Evolutionary conservation across 2,797 vertebrate species (phyloP), one percentile per base, ranked within the genome.

Genomic region (Mormyrops attenuatus): DNA sequence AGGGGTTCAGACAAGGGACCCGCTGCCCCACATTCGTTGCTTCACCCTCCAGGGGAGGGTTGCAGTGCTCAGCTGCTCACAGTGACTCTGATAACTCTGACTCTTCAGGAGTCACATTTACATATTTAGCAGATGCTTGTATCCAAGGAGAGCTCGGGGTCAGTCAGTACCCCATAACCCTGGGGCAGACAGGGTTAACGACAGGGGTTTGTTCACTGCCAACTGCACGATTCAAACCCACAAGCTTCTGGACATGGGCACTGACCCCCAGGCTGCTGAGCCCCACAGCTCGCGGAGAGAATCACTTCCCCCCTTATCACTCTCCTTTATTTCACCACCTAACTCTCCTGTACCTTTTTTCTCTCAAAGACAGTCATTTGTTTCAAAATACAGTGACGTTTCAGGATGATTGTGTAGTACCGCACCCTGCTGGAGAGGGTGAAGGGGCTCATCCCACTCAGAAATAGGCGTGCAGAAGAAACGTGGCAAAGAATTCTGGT

Each of bases 1-100:
- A 77, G 34, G 69, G 30, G 38, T 20, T 90, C 93, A 69, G 63
- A 69, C 26, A 30, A 13, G 63, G 63, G 26, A 30, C 26, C 1
- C 63, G 26, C 26, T 34, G 63, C 63, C 63, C 63, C 63, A 4
- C 26, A 30, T 13, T 34, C 26, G 1, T 20, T 2, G 30, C 34
- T 15, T 13, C 5, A 15, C 5, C 5, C 69, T 73, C 30, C 66
- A 1, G 66, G 26, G 26, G 26, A 9, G 66, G 66, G 5, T 77
- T 38, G 5, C 26, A 11, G 73, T 44, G 38, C 73, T 20, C 38
- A 8, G 73, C 38, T 41, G 38, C 30, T 41, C 73, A 34, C 26
- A 34, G 63, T 34, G 26, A 69, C 63, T 66, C 26, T 66, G 63
- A 30, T 66, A 26, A 66, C 63, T 66, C 9, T 30, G 63, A 30